Conservation (phyloP, 2,113 vertebrate species). For the Anthoscopus minutus region DNA sequence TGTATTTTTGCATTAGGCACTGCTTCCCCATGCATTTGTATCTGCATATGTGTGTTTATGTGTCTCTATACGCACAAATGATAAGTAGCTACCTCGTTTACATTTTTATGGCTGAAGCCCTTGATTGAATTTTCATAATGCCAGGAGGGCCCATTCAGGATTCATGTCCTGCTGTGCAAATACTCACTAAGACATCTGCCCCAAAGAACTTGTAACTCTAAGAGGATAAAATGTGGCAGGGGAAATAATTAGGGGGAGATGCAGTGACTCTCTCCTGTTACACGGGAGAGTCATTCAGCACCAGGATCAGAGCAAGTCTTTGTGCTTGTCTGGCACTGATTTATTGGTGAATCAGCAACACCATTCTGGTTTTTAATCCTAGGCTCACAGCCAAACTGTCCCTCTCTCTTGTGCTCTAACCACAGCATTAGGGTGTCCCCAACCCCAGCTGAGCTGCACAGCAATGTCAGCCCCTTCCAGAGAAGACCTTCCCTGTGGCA, state of each 20-base stretch:
- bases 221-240: background rate
- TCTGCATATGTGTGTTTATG: background rate
- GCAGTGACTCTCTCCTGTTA: background rate
- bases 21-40: background rate
- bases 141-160: background rate
- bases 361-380: fast-evolving
- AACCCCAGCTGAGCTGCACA: background rate
- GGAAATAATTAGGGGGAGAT: background rate
- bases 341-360: background rate
- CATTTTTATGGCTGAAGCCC: conserved; percentile 25
- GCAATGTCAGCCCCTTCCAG: background rate
- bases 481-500: background rate
- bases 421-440: background rate
- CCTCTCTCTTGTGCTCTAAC: background rate
- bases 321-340: background rate
- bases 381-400: background rate
- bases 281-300: background rate
- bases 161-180: conserved; percentile 24
- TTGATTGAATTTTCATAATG: conserved; percentile 49
- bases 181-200: background rate
- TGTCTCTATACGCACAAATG: background rate
- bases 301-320: background rate
- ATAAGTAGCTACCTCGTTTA: background rate
- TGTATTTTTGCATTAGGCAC: background rate
- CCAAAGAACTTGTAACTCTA: conserved; percentile 5